Base-by-base conservation (phyloP, 2,888 invertebrate species). In the Cybosia mesomella region DNA sequence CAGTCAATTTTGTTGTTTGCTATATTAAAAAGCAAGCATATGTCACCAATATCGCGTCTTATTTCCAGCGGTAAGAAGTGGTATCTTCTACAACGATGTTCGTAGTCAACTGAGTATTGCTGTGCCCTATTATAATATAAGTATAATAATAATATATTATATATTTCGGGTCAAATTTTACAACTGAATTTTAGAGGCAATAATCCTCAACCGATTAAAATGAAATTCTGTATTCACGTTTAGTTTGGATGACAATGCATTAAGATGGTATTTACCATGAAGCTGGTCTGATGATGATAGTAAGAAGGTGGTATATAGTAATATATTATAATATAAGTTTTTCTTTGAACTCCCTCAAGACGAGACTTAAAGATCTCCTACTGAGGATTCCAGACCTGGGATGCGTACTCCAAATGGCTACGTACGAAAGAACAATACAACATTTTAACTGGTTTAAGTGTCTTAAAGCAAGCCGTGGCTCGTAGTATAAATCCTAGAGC, bases 341-440 rank as follows among this genome's bases (percentile, higher is more conserved):
- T 57, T 57, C 5, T 28, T 15, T 57, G 28, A 1, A 57, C 28
- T 0, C 15, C 24, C 28, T 57, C 53, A 53, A 53, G 5, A n/a
- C 21, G 53, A 21, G 21, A 53, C 21, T 53, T 53, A 21, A 10
- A 53, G 8, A 21, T 53, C 3, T 53, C 21, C 5, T 53, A 53
- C 15, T 53, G 53, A 21, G 53, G 53, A 8, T 21, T 53, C 53
- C 53, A 57, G 2, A 57, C 24, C 18, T 15, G 57, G 15, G 57
- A 57, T 4, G 11, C 24, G 18, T 57, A 57, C 4, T 57, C 57
- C 28, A 57, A 57, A 28, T 21, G 57, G 21, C 57, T 58, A 4
- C 34, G 34, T 7, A 58, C 58, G n/a, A 21, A 58, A 4, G 32
- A 58, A 58, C 58, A 58, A 9, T 58, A 57, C 15, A 57, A 18